Evolutionary conservation across 1,140 invertebrate species (phyloP).

Genomic region (Eriosoma lanigerum): DNA sequence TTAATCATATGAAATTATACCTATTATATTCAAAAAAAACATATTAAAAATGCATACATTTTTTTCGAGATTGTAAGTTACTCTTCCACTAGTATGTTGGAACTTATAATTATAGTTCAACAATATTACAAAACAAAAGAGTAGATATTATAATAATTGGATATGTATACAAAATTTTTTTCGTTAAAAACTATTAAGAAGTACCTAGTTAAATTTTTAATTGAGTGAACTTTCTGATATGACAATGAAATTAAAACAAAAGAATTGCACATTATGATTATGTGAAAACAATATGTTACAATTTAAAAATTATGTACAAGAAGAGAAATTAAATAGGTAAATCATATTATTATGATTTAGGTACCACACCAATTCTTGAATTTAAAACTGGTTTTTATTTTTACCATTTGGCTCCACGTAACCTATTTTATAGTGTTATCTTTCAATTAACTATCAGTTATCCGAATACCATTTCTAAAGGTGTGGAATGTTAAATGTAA

Average conservation of each 20-base stretch:
- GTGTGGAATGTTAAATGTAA: no score
- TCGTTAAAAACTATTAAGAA: background rate
- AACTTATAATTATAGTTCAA: no score
- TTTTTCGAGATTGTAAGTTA: no score
- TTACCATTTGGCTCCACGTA: background rate
- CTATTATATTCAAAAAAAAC: no score
- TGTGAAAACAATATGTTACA: background rate
- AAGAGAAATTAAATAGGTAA: conserved; percentile 11
- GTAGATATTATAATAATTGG: no score
- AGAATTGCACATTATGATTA: background rate
- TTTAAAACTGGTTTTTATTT: conserved; percentile 12
- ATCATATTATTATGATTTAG: background rate
- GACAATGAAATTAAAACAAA: background rate
- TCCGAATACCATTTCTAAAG: background rate
- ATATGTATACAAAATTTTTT: background rate
- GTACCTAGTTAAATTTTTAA: background rate
- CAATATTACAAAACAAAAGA: no score
- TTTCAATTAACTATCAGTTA: background rate
- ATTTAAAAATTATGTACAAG: background rate
- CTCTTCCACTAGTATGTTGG: no score
- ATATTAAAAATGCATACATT: no score
- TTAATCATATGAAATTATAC: no score
- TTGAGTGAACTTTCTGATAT: background rate
- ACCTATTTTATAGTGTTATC: conserved; percentile 20
- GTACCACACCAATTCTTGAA: background rate